Base-by-base conservation (phyloP, 92 coral and sea anemone genomes). In the Galaxea fascicularis region DNA sequence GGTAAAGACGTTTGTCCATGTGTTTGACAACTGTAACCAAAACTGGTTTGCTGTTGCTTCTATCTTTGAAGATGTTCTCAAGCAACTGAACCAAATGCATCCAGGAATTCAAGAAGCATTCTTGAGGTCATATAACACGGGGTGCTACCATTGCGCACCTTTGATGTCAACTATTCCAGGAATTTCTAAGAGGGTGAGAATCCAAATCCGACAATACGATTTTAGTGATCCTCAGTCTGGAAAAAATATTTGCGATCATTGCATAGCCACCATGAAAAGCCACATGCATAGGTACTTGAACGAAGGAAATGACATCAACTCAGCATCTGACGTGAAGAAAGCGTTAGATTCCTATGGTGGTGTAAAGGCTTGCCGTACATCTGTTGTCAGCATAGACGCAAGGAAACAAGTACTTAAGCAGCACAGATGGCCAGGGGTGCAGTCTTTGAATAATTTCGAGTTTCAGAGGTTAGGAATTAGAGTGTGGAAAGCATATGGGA, bases 291-390 rank as follows among this genome's bases (percentile, higher is more conserved):
- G n/a, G 51, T 87, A 64, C 64, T 30, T 87, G 35, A 88, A 87
- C 73, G 92, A 91, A 84, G 91, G 87, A 12, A 87, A 79, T 41
- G 77, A 91, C 91, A 91, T 91, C 91, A 91, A 88, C 62, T 77
- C 49, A 66, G 94, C 91, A n/a, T n/a, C n/a, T n/a, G n/a, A n/a
- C n/a, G n/a, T n/a, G n/a, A n/a, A n/a, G n/a, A n/a, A n/a, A n/a
- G n/a, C n/a, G 14, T 79, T 91, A 4, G 94, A 87, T 54, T 83
- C 91, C 21, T 79, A 91, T 69, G 89, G 91, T 72, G 87, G 89
- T 57, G 91, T 91, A n/a, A n/a, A n/a, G n/a, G n/a, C n/a, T n/a
- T n/a, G n/a, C n/a, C n/a, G n/a, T n/a, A 60, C 58, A 18, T 65
- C 91, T 66, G 94, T 87, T 54, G 88, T 74, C 70, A 69, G 78